A percentile compares a stretch with the other conserved stretches of the same genome.
Conservation (phyloP, 2,888 invertebrate species). For the Leptinotarsa rubiginosa region DNA sequence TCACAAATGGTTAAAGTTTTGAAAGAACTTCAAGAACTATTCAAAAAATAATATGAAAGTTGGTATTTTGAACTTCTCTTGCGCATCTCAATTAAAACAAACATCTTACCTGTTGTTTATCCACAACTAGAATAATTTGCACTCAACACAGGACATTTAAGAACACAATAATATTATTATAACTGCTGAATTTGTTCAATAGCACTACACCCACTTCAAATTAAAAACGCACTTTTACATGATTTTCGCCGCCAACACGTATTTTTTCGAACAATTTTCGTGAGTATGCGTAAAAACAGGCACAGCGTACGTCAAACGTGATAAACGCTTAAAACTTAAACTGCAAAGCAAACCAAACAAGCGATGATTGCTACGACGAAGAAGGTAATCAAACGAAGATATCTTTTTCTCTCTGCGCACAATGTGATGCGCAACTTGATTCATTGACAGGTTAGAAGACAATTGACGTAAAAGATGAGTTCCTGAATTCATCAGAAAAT, state of each 20-base stretch:
- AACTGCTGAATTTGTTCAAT: constrained; percentile 30
- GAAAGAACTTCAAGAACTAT: constrained; percentile 12
- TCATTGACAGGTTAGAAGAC: too few species aligned
- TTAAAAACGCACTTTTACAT: constrained; percentile 38
- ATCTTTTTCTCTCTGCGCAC: constrained; percentile 11
- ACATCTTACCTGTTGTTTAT: constrained; percentile 57
- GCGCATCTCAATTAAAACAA: constrained; percentile 28
- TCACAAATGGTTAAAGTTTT: constrained; percentile 7
- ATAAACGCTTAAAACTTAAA: constrained; percentile 29
- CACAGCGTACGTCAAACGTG: constrained; percentile 36
- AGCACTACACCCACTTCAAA: constrained; percentile 45
- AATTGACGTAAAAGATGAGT: too few species aligned
- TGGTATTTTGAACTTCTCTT: not conserved
- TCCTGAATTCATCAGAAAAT: not conserved
- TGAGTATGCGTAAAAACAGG: constrained; percentile 44
- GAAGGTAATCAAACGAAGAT: constrained; percentile 1
- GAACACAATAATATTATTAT: constrained; percentile 35
- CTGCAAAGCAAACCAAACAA: constrained; percentile 43
- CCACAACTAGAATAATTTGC: constrained; percentile 55
- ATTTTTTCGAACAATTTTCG: constrained; percentile 43
- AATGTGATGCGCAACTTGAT: constrained; percentile 18
- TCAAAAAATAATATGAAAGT: not conserved
- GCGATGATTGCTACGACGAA: constrained; percentile 20
- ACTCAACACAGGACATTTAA: constrained; percentile 47
- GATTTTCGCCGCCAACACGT: constrained; percentile 38